Base-by-base conservation (phyloP, 1,140 invertebrate species). In the Trigoniulus corallinus region DNA sequence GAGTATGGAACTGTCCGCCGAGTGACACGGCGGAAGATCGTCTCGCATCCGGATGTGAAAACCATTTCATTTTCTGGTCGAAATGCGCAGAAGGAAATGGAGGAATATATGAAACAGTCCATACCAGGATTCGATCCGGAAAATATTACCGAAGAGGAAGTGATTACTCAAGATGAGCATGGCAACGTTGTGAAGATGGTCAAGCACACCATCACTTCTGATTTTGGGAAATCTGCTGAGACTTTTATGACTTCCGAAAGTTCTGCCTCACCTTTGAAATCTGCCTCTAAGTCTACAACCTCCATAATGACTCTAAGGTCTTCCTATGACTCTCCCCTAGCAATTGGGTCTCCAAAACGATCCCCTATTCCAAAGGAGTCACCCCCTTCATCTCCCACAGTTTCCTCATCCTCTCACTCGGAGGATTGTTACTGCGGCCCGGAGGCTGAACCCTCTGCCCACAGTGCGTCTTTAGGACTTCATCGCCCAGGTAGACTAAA, bases 101-200 rank as follows among this genome's bases (percentile, higher is more conserved):
- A 53, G 46, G 48, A 57, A 23, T 57, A 53, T 26, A 55, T 57
- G 48, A 52, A 52, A 27, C 26, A 50, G n/a, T 20, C 50, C 7
- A 3, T 51, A 7, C 24, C 23, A 7, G 43, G 39, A 20, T 59
- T 56, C 34, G 50, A 54, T 37, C 25, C 55, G 2, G 34, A 34
- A 22, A 52, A 57, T 7, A 51, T 53, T n/a, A 52, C 48, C 24
- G 54, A 45, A 41, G 40, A 53, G 20, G 53, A 58, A 44, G 29
- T 41, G 7, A 53, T 53, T n/a, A 51, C 40, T 12, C 39, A 48
- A 18, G 58, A 59, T 47, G 45, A 53, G 12, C 45, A 52, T 21
- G 58, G 58, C 12, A 59, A 59, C 49, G 53, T 57, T 29, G 58
- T 56, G 4, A 42, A 52, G 43, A 51, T 59, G 25, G 50, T 59